A percentile compares a stretch with the other conserved stretches of the same genome.
These are phyloP conservation scores for Caerostris darwini DNA, from an alignment of 1,140 invertebrate species.

Conservation along the genomic window DNA sequence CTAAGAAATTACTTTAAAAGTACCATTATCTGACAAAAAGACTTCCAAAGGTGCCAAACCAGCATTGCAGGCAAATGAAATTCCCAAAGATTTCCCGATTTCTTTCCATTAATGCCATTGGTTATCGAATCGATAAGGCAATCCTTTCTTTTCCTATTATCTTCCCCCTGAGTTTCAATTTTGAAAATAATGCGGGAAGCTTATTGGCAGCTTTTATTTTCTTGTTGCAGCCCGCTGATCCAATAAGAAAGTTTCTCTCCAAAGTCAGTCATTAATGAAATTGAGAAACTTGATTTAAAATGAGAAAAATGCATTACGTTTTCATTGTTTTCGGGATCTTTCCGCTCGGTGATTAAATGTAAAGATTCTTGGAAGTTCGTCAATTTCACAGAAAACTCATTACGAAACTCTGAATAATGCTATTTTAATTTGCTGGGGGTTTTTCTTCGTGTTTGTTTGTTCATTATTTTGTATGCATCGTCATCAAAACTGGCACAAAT, in stretches of 20 bases:
- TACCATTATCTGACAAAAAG: not conserved
- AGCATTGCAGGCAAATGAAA: not conserved
- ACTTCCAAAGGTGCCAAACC: not conserved
- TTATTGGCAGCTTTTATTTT: not conserved
- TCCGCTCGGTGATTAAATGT: too few relatives aligned
- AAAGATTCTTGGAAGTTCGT: too few relatives aligned
- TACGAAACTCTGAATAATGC: too few relatives aligned
- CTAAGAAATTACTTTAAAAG: too few relatives aligned
- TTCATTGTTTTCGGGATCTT: too few relatives aligned
- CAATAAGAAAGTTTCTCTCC: not conserved
- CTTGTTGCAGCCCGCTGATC: not conserved
- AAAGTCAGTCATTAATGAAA: not conserved
- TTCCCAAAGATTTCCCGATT: not conserved
- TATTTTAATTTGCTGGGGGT: too few relatives aligned
- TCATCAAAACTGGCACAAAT: too few relatives aligned
- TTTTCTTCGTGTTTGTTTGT: too few relatives aligned
- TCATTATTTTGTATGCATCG: too few relatives aligned
- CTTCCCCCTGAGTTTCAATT: not conserved
- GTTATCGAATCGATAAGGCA: not conserved
- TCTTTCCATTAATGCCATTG: not conserved
- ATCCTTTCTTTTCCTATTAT: not conserved
- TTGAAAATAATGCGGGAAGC: not conserved
- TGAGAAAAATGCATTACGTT: not conserved
- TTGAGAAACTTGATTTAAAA: not conserved
- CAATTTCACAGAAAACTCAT: too few relatives aligned